phyloP scores from a whole-genome alignment of 2,113 vertebrate species.

The Elachura formosa region DNA sequence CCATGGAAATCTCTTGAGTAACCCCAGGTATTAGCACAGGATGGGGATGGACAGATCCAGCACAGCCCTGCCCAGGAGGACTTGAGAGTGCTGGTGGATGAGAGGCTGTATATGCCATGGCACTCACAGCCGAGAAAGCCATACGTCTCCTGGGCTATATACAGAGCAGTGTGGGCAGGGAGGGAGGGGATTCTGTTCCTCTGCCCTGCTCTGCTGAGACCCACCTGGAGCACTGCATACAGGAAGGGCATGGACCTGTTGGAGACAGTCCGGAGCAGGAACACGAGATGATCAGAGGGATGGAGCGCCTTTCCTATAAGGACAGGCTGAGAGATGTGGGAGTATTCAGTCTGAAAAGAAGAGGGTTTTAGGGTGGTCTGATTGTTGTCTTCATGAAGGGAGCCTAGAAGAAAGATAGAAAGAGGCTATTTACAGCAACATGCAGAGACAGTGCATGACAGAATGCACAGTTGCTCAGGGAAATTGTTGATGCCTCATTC shows the following conservation, averaged over 20 bases:
- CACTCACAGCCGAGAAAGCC: not conserved
- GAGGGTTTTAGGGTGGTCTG: not conserved
- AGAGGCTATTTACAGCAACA: not conserved
- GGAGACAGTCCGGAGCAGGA: not conserved
- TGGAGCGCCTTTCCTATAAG: not conserved
- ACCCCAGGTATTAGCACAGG: accelerated
- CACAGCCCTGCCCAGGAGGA: not conserved
- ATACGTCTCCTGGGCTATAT: not conserved
- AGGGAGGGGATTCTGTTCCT: not conserved
- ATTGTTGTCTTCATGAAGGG: not conserved
- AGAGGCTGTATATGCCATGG: not conserved
- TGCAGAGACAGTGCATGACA: not conserved
- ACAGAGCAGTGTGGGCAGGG: not conserved
- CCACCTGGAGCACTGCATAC: not conserved
- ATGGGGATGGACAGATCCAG: accelerated
- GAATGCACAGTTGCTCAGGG: not conserved
- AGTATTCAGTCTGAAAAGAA: not conserved
- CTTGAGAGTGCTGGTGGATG: not conserved
- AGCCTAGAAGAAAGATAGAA: no score
- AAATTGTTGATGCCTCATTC: no score
- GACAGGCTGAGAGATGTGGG: not conserved
- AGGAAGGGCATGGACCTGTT: accelerated
- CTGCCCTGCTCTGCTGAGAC: not conserved
- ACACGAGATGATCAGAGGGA: no score
- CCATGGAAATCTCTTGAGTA: not conserved